Evolutionary conservation across 2,888 invertebrate genomes (phyloP).

Genomic region (Drosophila birchii): DNA sequence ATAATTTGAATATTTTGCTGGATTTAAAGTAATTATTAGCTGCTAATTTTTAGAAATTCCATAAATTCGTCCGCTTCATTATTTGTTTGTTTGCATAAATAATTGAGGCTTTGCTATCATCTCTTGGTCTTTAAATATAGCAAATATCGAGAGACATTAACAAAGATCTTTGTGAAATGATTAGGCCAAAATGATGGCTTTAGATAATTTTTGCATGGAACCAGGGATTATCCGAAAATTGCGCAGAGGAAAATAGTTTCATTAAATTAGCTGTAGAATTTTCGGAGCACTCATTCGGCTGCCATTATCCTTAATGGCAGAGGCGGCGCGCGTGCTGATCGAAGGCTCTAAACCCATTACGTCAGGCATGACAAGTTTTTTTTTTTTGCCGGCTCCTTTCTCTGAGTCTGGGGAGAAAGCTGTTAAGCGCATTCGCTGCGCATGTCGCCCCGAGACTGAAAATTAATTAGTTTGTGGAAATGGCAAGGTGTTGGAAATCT

Average conservation of each 20-base stretch:
- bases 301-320: not conserved
- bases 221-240: slow-evolving; percentile 36
- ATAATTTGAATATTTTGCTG: not conserved
- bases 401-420: slow-evolving; percentile 51
- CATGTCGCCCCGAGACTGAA: slow-evolving; percentile 57
- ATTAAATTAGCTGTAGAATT: slow-evolving; percentile 15
- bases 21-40: not conserved
- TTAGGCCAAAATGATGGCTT: slow-evolving; percentile 1
- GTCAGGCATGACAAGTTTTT: slow-evolving; percentile 59
- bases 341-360: slow-evolving; percentile 58
- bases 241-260: not conserved
- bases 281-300: slow-evolving; percentile 2
- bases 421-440: slow-evolving; percentile 74
- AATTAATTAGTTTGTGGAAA: slow-evolving; percentile 63
- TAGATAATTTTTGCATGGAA: not conserved
- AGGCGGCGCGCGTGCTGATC: slow-evolving; percentile 60
- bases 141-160: not conserved
- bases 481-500: slow-evolving; percentile 76
- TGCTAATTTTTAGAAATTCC: not conserved
- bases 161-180: not conserved
- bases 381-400: too few relatives aligned
- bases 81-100: slow-evolving; percentile 6
- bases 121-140: not conserved
- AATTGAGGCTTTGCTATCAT: not conserved
- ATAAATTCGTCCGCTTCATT: too few relatives aligned